Conservation (phyloP, 2,113 vertebrate species). For the Semicossyphus pulcher region DNA sequence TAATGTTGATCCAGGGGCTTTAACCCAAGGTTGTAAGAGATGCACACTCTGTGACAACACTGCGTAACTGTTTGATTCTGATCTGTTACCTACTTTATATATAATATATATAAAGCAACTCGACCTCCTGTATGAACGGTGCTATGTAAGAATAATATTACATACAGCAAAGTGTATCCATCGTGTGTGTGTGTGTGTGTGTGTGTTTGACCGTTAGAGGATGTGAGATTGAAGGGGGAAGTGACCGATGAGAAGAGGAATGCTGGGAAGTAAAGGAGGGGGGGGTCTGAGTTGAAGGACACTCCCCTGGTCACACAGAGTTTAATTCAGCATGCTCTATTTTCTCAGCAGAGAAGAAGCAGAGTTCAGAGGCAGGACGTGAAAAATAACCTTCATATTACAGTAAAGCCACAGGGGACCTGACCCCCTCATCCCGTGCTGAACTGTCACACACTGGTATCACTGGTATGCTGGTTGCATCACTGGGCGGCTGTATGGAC, state of each 20-base stretch:
- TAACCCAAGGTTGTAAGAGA: no score
- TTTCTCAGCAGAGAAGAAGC: constrained; percentile 55
- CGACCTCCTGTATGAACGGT: no score
- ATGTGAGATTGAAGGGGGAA: constrained; percentile 76
- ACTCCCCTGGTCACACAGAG: constrained; percentile 20
- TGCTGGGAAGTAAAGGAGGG: constrained; percentile 61
- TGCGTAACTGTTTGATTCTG: no score
- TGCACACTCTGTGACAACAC: no score
- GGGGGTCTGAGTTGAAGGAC: constrained; percentile 2
- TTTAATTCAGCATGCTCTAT: constrained; percentile 9
- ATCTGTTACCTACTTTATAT: no score
- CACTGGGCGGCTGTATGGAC: constrained; percentile 14
- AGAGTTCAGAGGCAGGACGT: constrained; percentile 30
- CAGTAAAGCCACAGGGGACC: constrained; percentile 37
- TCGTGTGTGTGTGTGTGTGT: no score
- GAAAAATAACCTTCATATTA: constrained; percentile 61
- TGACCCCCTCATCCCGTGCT: constrained; percentile 19
- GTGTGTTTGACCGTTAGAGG: constrained; percentile 36
- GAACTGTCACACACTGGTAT: constrained; percentile 19
- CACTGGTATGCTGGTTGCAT: constrained; percentile 35
- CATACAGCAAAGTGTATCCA: no score
- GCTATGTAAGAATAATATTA: no score
- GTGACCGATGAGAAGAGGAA: constrained; percentile 73
- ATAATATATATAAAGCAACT: no score
- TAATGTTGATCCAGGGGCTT: no score